These are phyloP conservation scores for Eupsilia transversa DNA, from an alignment of 2,888 invertebrate genomes.

Conservation along the genomic window DNA sequence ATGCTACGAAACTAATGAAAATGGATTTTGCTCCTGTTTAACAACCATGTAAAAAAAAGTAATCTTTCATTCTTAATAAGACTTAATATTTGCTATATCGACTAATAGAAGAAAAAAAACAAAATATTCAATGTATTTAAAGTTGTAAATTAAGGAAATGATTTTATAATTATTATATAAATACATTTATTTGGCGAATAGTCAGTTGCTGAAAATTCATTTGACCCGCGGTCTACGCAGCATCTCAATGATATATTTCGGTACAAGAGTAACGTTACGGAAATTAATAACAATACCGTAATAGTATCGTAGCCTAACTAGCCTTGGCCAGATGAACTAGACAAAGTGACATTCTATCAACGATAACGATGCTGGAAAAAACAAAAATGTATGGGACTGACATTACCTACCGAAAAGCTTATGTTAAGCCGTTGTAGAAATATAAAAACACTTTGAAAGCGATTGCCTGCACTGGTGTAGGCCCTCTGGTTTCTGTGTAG, in stretches of 20 bases:
- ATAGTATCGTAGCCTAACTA: background rate
- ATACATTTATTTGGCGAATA: background rate
- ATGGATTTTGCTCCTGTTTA: background rate
- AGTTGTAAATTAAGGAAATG: no score
- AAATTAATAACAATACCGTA: background rate
- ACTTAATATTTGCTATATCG: background rate
- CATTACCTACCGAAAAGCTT: no score
- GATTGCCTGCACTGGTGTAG: background rate
- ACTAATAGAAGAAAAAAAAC: background rate
- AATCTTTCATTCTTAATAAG: no score
- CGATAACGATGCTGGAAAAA: no score
- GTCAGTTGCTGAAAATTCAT: background rate
- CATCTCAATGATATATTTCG: background rate
- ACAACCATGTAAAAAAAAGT: background rate
- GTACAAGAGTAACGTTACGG: background rate
- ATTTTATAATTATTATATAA: background rate
- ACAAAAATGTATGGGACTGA: no score
- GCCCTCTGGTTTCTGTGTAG: background rate
- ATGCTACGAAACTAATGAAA: background rate
- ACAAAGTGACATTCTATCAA: background rate
- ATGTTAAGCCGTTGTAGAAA: no score
- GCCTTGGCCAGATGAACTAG: background rate
- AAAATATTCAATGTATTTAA: background rate
- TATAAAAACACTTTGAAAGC: background rate
- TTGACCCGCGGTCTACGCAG: no score